Evolutionary conservation across 2,113 vertebrate genomes (phyloP).

Genomic region (Pteropus alecto): DNA sequence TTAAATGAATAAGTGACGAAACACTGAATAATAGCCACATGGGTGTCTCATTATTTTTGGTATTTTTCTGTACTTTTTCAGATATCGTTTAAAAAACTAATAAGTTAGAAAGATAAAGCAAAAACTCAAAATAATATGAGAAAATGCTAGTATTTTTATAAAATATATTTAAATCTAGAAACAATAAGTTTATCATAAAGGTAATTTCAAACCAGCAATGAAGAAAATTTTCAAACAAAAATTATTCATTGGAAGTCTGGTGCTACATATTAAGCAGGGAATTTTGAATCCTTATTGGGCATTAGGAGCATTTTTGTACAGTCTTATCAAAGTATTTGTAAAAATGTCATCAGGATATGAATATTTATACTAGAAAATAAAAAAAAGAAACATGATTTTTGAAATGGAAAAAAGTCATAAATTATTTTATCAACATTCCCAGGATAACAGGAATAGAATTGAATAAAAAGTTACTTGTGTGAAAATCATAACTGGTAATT

Average conservation of each 20-base stretch:
- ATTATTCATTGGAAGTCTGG: neutral
- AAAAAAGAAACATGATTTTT: neutral
- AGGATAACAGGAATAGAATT: neutral
- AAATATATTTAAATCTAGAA: neutral
- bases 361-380: constrained; percentile 12
- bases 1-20: neutral
- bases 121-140: neutral
- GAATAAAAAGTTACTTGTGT: neutral
- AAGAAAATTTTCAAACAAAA: neutral
- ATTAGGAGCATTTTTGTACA: neutral
- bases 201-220: neutral
- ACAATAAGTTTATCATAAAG: neutral
- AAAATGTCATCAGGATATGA: neutral
- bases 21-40: neutral
- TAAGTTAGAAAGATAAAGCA: neutral
- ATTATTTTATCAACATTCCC: neutral
- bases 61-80: neutral
- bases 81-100: neutral
- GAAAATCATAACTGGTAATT: neutral
- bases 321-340: neutral
- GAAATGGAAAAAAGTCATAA: neutral
- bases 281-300: neutral
- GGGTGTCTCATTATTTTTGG: neutral
- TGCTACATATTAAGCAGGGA: neutral
- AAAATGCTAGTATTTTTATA: neutral